Evolutionary conservation across 2,888 invertebrate species (phyloP).

Genomic region (Amblyjoppa proteus): DNA sequence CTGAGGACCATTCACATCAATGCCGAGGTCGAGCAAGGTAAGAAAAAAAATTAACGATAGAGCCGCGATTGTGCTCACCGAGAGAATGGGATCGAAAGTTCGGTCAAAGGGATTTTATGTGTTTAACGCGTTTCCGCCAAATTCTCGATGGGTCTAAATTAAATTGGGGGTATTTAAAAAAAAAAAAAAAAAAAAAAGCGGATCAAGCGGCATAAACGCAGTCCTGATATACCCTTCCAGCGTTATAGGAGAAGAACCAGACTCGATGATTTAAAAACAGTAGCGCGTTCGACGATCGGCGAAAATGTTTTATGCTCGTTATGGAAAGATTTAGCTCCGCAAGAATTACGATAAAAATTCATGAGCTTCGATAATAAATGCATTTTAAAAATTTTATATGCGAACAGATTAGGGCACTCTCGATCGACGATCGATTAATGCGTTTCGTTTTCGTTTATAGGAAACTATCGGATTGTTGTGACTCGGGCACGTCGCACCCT

Average conservation of each 20-base stretch:
- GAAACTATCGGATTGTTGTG: too few relatives aligned
- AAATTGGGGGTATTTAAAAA: too few relatives aligned
- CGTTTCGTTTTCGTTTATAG: not conserved
- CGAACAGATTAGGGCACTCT: constrained; percentile 2
- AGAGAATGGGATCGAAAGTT: constrained; percentile 1
- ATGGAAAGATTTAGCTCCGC: not conserved
- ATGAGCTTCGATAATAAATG: not conserved
- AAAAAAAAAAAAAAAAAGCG: too few relatives aligned
- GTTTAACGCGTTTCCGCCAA: too few relatives aligned
- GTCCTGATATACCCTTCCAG: too few relatives aligned
- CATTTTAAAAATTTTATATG: too few relatives aligned
- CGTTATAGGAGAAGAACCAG: too few relatives aligned
- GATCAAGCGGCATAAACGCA: too few relatives aligned
- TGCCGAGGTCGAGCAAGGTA: constrained; percentile 96
- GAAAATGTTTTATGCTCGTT: not conserved
- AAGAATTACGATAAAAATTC: not conserved
- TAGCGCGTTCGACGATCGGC: not conserved
- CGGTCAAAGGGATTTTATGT: too few relatives aligned
- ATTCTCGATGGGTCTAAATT: too few relatives aligned
- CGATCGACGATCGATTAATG: constrained; percentile 5
- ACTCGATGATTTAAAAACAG: too few relatives aligned
- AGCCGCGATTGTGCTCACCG: not conserved
- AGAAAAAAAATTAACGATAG: constrained; percentile 57
- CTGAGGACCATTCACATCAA: constrained; percentile 96
- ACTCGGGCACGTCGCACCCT: too few relatives aligned